Percentiles rank a stretch among this genome's conserved stretches.
These are phyloP conservation scores for Bryconaethiops microstoma DNA, from an alignment of 2,797 vertebrate species.

Conservation along the genomic window DNA sequence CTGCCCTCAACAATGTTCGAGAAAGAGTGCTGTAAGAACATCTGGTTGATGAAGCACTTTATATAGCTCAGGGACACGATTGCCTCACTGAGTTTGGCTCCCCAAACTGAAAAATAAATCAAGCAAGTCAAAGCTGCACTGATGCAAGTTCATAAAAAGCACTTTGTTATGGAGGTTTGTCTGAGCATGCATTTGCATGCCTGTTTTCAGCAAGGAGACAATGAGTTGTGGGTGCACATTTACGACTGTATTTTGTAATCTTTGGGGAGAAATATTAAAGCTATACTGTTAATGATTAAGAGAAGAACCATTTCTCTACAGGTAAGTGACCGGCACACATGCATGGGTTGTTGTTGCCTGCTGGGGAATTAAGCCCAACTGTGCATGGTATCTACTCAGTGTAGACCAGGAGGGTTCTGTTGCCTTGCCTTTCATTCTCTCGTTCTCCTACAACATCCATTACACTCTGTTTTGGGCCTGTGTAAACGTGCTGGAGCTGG, in stretches of 20 bases:
- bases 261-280: background rate
- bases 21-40: slow-evolving; percentile 3
- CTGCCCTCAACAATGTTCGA: background rate
- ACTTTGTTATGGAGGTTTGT: slow-evolving; percentile 50
- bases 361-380: slow-evolving; percentile 2
- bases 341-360: background rate
- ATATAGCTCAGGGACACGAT: slow-evolving; percentile 64
- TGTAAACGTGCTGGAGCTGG: slow-evolving; percentile 44
- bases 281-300: background rate
- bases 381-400: slow-evolving; percentile 15
- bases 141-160: slow-evolving; percentile 54
- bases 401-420: slow-evolving; percentile 55
- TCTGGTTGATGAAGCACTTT: slow-evolving; percentile 62
- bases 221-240: slow-evolving; percentile 5
- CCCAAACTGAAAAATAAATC: slow-evolving; percentile 61
- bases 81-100: slow-evolving; percentile 55
- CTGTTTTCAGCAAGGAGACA: slow-evolving; percentile 46
- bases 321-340: slow-evolving; percentile 18
- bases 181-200: slow-evolving; percentile 59
- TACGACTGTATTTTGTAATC: background rate
- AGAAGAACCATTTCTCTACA: background rate
- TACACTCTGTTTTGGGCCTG: slow-evolving; percentile 55
- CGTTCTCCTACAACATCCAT: slow-evolving; percentile 39
- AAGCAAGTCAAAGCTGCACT: slow-evolving; percentile 63
- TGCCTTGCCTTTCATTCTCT: slow-evolving; percentile 47